Conservation (phyloP, 2,888 invertebrate species). For the Amblyjoppa fuscipennis region DNA sequence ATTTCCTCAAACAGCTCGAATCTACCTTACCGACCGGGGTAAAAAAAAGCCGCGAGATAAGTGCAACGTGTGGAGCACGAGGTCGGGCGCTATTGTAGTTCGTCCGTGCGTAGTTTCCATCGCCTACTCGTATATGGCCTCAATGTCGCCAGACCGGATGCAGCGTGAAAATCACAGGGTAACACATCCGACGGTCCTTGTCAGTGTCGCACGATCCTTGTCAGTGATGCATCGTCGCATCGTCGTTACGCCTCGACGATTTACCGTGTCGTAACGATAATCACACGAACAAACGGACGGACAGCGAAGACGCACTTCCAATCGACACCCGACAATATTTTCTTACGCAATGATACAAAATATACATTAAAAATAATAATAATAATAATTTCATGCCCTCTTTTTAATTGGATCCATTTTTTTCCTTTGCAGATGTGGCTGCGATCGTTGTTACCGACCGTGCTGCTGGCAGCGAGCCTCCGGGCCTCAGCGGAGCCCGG, state of each 20-base stretch:
- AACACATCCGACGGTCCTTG: slow-evolving; percentile 8
- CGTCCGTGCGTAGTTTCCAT: slow-evolving; percentile 3
- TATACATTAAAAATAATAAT: too few species aligned
- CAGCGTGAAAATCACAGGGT: slow-evolving; percentile 39
- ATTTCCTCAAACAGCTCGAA: neutral
- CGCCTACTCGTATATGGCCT: slow-evolving; percentile 40
- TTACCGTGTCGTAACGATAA: slow-evolving; percentile 48
- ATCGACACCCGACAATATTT: slow-evolving; percentile 40
- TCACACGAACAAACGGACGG: slow-evolving; percentile 24
- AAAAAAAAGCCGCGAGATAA: neutral
- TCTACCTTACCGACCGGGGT: neutral
- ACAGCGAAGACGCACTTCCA: slow-evolving; percentile 10
- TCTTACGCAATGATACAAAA: slow-evolving; percentile 12
- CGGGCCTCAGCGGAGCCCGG: slow-evolving; percentile 83
- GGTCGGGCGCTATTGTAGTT: slow-evolving; percentile 21
- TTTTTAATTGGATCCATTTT: neutral
- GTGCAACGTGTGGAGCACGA: slow-evolving; percentile 19
- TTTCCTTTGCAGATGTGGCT: slow-evolving; percentile 66
- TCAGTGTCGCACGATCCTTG: slow-evolving; percentile 35
- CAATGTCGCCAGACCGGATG: slow-evolving; percentile 61
- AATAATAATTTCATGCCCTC: neutral
- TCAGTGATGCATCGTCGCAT: slow-evolving; percentile 16
- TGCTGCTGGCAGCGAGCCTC: slow-evolving; percentile 69
- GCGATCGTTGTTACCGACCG: slow-evolving; percentile 44
- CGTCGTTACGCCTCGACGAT: slow-evolving; percentile 53